Percentiles rank a stretch among this genome's conserved stretches.
phyloP scores from a whole-genome alignment of 2,888 invertebrate species.

The Exocentrus adspersus region DNA sequence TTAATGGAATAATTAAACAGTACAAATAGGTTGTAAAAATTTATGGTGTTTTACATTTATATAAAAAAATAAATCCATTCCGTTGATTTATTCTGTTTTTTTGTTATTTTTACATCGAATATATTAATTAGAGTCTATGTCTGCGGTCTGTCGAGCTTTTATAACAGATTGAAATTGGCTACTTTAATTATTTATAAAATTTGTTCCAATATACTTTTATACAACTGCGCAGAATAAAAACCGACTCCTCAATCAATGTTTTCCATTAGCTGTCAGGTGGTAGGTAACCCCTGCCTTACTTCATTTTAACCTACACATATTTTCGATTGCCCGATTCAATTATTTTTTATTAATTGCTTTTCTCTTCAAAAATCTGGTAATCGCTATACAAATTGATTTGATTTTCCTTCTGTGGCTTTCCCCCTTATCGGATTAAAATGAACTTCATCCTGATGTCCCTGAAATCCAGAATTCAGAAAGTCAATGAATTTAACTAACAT shows the following conservation, averaged over 20 bases:
- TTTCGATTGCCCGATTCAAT: slow-evolving; percentile 30
- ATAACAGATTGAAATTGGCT: slow-evolving; percentile 47
- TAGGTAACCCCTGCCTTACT: slow-evolving; percentile 40
- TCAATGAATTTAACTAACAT: too few species aligned
- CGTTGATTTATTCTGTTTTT: slow-evolving; percentile 28
- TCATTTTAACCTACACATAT: slow-evolving; percentile 35
- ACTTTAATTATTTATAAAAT: slow-evolving; percentile 49
- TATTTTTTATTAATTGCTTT: slow-evolving; percentile 31
- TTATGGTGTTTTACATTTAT: slow-evolving; percentile 38
- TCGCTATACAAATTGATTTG: slow-evolving; percentile 22
- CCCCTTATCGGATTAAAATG: not conserved
- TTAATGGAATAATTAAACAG: slow-evolving; percentile 49
- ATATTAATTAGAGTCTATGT: slow-evolving; percentile 45
- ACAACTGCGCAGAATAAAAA: slow-evolving; percentile 46
- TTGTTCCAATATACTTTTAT: slow-evolving; percentile 41
- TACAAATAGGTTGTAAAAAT: slow-evolving; percentile 45
- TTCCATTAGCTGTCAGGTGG: slow-evolving; percentile 45
- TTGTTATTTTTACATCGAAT: slow-evolving; percentile 36
- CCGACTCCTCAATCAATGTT: slow-evolving; percentile 46
- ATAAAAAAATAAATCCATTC: slow-evolving; percentile 25
- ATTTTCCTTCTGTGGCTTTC: not conserved
- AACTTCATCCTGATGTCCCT: too few species aligned
- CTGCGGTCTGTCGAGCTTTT: slow-evolving; percentile 44
- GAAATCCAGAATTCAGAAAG: too few species aligned
- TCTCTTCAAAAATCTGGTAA: slow-evolving; percentile 16